These are phyloP conservation scores for Psophia crepitans DNA, from an alignment of 2,113 vertebrate genomes.

Conservation along the genomic window DNA sequence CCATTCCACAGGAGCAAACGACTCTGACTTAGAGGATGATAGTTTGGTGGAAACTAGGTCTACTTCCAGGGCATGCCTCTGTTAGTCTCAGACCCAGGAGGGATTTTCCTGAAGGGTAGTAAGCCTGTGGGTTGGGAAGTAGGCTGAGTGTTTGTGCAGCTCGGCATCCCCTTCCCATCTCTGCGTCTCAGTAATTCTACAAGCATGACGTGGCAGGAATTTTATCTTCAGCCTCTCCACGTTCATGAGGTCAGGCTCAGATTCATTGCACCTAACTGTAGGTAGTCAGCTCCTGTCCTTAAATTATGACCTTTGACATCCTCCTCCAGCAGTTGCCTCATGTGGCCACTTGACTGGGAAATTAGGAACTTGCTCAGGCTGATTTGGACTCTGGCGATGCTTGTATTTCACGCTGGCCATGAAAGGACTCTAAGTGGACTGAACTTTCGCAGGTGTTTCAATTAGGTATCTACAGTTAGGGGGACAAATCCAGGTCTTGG, in stretches of 20 bases:
- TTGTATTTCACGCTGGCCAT: neutral
- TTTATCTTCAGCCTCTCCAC: neutral
- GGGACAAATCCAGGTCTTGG: neutral
- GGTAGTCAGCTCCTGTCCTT: neutral
- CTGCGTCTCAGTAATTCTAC: accelerated
- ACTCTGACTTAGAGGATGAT: neutral
- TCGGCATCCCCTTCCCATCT: accelerated
- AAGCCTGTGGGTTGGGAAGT: neutral
- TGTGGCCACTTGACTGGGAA: neutral
- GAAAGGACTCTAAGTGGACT: neutral
- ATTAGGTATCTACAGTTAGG: neutral
- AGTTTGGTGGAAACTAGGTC: neutral
- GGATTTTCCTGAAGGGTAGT: neutral
- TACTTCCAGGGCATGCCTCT: neutral
- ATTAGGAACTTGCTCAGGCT: neutral
- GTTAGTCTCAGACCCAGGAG: neutral
- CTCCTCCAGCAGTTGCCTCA: neutral
- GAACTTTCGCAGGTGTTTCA: neutral
- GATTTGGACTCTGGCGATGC: neutral
- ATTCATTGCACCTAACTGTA: neutral
- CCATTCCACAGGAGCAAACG: neutral
- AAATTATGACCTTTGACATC: neutral
- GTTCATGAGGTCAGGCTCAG: neutral
- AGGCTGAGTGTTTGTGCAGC: neutral
- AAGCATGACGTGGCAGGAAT: accelerated